These are phyloP conservation scores for Syngnathus floridae DNA, from an alignment of 2,113 vertebrate genomes.

Conservation along the genomic window DNA sequence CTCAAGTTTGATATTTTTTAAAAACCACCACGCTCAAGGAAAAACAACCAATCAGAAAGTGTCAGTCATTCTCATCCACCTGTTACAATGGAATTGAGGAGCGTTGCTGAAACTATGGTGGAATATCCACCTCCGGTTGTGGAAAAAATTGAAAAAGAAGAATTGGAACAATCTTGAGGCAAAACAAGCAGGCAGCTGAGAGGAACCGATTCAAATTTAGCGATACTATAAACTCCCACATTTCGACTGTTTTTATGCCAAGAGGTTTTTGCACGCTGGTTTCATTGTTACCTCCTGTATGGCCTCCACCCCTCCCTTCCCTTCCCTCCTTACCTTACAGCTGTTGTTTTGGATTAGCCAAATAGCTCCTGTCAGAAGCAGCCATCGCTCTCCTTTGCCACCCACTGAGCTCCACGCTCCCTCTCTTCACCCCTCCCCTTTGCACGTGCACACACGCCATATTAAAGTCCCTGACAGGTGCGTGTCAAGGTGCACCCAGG, in stretches of 20 bases:
- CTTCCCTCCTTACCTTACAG: slow-evolving; percentile 61
- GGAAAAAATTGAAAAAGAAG: too few relatives aligned
- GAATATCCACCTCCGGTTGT: too few relatives aligned
- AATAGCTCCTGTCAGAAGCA: slow-evolving; percentile 76
- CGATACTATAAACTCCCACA: too few relatives aligned
- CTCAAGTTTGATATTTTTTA: too few relatives aligned
- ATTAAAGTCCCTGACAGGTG: slow-evolving; percentile 57
- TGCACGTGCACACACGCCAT: slow-evolving; percentile 27
- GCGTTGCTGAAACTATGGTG: too few relatives aligned
- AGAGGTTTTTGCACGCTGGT: slow-evolving; percentile 56
- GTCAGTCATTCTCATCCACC: too few relatives aligned
- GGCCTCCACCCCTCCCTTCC: slow-evolving; percentile 1
- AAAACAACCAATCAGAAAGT: too few relatives aligned
- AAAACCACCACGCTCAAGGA: too few relatives aligned
- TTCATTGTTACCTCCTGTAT: slow-evolving; percentile 53
- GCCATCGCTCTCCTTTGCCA: slow-evolving; percentile 69
- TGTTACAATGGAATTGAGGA: too few relatives aligned
- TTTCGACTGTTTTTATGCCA: slow-evolving; percentile 26
- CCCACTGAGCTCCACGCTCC: slow-evolving; percentile 61
- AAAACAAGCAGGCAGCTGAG: too few relatives aligned
- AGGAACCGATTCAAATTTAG: too few relatives aligned
- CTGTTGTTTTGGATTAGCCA: slow-evolving; percentile 79
- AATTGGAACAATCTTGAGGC: too few relatives aligned
- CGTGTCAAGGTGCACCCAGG: slow-evolving; percentile 59
- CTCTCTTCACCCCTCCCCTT: slow-evolving; percentile 3